phyloP scores from a whole-genome alignment of 2,797 vertebrate species.

The Arnoldichthys spilopterus region DNA sequence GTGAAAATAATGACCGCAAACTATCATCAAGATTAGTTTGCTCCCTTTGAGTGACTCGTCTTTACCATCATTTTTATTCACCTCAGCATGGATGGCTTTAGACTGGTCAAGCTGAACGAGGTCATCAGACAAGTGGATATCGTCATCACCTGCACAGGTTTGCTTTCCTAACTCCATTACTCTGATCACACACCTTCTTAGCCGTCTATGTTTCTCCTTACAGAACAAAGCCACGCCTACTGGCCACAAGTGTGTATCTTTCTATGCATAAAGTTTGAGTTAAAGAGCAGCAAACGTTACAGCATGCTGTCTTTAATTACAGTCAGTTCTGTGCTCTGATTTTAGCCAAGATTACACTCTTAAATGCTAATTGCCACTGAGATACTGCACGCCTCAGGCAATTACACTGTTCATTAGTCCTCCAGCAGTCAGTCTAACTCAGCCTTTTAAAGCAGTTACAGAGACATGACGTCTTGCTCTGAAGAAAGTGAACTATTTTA shows the following conservation, averaged over 20 bases:
- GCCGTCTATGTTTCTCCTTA: not conserved
- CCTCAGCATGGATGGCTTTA: conserved; percentile 96
- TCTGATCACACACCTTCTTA: not conserved
- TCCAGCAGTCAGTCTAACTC: conserved; percentile 8
- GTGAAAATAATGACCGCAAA: no score
- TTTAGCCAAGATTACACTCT: conserved; percentile 15
- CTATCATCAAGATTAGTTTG: no score
- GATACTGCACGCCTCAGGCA: conserved; percentile 12
- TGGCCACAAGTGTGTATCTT: not conserved
- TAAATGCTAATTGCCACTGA: conserved; percentile 27
- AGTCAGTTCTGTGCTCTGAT: conserved; percentile 15
- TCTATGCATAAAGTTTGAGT: not conserved
- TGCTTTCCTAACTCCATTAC: not conserved
- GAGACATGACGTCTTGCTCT: not conserved
- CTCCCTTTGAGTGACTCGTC: not conserved
- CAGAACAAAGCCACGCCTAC: not conserved
- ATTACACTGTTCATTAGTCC: conserved; percentile 11
- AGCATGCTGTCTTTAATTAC: not conserved
- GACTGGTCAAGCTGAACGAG: conserved; percentile 96
- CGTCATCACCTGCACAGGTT: conserved; percentile 98
- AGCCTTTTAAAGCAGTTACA: conserved; percentile 5
- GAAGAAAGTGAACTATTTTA: not conserved
- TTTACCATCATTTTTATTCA: not conserved
- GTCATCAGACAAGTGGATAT: conserved; percentile 98
- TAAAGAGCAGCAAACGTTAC: not conserved